Base-by-base conservation (phyloP, 2,113 vertebrate genomes). In the Andinoacara biseriatus region DNA sequence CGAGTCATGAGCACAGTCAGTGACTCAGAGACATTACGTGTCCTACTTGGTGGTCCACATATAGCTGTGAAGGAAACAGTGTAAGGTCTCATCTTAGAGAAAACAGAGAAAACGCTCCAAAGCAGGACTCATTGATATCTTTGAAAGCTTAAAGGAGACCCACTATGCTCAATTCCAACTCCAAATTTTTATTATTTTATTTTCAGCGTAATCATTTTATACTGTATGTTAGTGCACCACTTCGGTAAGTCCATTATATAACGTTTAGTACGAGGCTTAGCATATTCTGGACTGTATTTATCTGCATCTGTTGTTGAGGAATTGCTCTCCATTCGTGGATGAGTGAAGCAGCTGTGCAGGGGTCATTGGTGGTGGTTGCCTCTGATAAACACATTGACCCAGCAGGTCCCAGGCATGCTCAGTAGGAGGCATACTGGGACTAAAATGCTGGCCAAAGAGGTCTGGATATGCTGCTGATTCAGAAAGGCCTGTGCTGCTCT, bases 1-100 rank as follows among this genome's bases (percentile, higher is more conserved):
- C 75, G 88, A 89, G 85, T 90, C 90, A 89, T 15, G 5, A 31
- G 33, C 59, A 40, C 59, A 49, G 29, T 38, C 4, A n/a, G 72
- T 58, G 75, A 86, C 61, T 90, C 81, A 78, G 78, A 87, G 40
- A 54, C 38, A 14, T 10, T 38, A 35, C 11, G 31, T 59, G 43
- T 76, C 77, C 20, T 74, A 6, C 81, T 76, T n/a, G 87, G 81
- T 91, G 87, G 67, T 81, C 85, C 83, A 18, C 14, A 31, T 74
- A 80, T 9, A 58, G 60, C 60, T 60, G 3, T 59, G 26, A 62
- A 18, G 15, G 13, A 46, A 40, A 43, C 4, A 5, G 15, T 20
- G 49, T 33, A 3, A 10, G 18, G 60, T 38, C 31, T 78, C 2
- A 18, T 31, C 17, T 29, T 13, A 29, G 24, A n/a, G 31, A 31